Percentiles rank a stretch among this genome's conserved stretches.
phyloP scores from a whole-genome alignment of 2,113 vertebrate species.

The Bothrops jararaca region DNA sequence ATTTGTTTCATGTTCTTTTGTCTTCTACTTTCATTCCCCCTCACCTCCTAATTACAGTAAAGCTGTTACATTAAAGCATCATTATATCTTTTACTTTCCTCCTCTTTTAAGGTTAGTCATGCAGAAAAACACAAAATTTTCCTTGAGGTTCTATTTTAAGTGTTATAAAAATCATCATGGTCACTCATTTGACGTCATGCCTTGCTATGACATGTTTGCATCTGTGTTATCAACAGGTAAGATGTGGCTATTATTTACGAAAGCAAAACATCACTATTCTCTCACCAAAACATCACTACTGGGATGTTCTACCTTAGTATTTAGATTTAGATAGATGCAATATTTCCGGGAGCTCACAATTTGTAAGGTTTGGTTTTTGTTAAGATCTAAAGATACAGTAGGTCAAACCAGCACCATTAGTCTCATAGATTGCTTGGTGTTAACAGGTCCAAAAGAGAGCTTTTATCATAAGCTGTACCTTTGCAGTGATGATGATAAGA shows the following conservation, averaged over 20 bases:
- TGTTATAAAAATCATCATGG: constrained; percentile 30
- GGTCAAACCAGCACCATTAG: constrained; percentile 1
- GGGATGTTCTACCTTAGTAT: neutral
- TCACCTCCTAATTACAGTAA: neutral
- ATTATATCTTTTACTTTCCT: neutral
- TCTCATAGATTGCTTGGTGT: constrained; percentile 38
- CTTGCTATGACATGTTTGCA: constrained; percentile 28
- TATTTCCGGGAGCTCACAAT: neutral
- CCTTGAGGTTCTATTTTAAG: constrained; percentile 42
- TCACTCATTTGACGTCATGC: constrained; percentile 45
- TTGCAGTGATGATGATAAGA: constrained; percentile 22
- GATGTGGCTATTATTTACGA: neutral
- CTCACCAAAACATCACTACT: neutral
- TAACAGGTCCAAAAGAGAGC: constrained; percentile 53
- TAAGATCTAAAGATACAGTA: constrained; percentile 2
- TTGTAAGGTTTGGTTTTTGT: neutral
- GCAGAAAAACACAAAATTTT: constrained; percentile 28
- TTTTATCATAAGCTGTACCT: constrained; percentile 32
- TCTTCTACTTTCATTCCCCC: neutral
- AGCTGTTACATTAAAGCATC: neutral
- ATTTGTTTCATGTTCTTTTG: neutral
- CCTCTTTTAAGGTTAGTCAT: constrained; percentile 37
- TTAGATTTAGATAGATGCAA: neutral
- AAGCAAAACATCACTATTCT: neutral
- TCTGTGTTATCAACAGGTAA: constrained; percentile 23